Conservation (phyloP, 2,888 invertebrate genomes). For the Dynastes maya region DNA sequence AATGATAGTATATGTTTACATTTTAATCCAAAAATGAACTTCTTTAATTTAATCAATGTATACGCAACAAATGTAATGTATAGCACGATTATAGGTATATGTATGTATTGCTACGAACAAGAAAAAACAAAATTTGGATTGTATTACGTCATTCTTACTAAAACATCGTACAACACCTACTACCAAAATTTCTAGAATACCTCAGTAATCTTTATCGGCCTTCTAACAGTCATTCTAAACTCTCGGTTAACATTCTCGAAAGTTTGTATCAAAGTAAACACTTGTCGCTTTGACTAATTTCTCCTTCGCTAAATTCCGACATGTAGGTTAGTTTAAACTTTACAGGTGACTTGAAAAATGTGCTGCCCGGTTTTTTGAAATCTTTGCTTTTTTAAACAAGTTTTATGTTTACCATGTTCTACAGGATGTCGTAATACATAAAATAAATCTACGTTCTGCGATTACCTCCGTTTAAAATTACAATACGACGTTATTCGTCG, state of each 20-base stretch:
- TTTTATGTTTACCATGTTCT: too few relatives aligned
- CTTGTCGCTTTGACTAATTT: slow-evolving; percentile 19
- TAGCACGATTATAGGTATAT: too few relatives aligned
- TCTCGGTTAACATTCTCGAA: background rate
- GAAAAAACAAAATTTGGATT: too few relatives aligned
- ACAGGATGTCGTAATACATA: background rate
- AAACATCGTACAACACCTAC: too few relatives aligned
- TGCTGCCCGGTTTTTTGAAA: background rate
- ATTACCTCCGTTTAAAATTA: background rate
- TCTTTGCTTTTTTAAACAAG: background rate
- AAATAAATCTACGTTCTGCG: background rate
- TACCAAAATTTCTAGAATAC: too few relatives aligned
- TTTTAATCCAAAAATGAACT: too few relatives aligned
- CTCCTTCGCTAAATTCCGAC: slow-evolving; percentile 8
- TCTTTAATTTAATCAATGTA: too few relatives aligned
- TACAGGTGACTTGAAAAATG: slow-evolving; percentile 3
- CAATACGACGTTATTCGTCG: background rate
- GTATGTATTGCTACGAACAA: too few relatives aligned
- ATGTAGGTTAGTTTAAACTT: slow-evolving; percentile 23
- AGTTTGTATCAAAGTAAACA: slow-evolving; percentile 15
- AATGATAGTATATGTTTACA: too few relatives aligned
- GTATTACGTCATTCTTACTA: too few relatives aligned
- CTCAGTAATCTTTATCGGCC: background rate
- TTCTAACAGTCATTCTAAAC: background rate
- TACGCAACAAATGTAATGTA: too few relatives aligned